Evolutionary conservation across 2,797 vertebrate genomes (phyloP).

Genomic region (Coendou prehensilis): DNA sequence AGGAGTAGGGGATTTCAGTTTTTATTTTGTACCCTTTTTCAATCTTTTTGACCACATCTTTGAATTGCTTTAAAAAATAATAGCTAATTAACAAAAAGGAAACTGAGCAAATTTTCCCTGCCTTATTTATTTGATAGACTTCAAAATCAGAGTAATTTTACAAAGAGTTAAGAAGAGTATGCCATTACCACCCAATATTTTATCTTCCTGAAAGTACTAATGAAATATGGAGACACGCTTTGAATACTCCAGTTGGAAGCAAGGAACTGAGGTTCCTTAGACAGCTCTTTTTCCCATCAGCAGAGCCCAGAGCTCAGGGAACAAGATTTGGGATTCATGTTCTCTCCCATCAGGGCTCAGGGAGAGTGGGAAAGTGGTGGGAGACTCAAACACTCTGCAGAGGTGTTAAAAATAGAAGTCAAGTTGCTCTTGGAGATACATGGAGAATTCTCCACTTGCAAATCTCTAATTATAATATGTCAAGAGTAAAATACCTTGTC

Average conservation of each 20-base stretch:
- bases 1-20: neutral
- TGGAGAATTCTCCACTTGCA: constrained; percentile 69
- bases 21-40: neutral
- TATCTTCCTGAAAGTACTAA: neutral
- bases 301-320: neutral
- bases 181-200: neutral
- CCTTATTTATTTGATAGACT: neutral
- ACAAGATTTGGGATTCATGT: neutral
- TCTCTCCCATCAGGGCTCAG: constrained; percentile 47
- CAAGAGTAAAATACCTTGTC: constrained; percentile 84
- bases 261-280: neutral
- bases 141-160: neutral
- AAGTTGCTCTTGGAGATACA: constrained; percentile 78
- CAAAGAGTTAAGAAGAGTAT: neutral
- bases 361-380: constrained; percentile 52
- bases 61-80: neutral
- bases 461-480: constrained; percentile 83
- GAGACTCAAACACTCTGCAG: constrained; percentile 67
- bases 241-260: neutral
- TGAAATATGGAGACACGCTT: neutral
- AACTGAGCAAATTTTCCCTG: neutral
- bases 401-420: constrained; percentile 80
- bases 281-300: neutral
- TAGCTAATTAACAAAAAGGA: neutral
- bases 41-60: neutral